phyloP scores from a whole-genome alignment of 2,888 invertebrate species.

The Pogonocherus hispidulus region DNA sequence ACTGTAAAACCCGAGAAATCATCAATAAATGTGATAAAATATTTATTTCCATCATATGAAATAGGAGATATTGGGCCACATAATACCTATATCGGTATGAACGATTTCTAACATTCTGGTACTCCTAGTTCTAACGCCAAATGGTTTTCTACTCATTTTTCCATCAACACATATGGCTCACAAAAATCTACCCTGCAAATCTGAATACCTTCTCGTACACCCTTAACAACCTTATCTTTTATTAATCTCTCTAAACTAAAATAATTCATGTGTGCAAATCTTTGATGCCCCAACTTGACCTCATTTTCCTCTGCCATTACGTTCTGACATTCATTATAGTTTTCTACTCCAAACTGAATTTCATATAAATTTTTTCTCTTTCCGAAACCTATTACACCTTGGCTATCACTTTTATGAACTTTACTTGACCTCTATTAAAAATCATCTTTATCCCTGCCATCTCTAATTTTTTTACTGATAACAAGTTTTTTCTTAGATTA shows the following conservation, averaged over 20 bases:
- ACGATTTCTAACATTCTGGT: conserved; percentile 39
- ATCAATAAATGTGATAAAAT: conserved; percentile 29
- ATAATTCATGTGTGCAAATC: conserved; percentile 12
- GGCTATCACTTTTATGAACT: conserved; percentile 28
- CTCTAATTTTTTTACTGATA: conserved; percentile 38
- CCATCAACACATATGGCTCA: conserved; percentile 44
- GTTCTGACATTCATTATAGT: neutral
- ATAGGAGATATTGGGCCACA: conserved; percentile 32
- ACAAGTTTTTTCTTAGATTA: conserved; percentile 36
- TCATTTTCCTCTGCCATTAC: neutral
- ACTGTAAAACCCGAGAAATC: conserved; percentile 23
- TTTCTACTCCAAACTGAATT: conserved; percentile 35
- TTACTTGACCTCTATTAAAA: conserved; percentile 34
- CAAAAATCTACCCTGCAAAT: conserved; percentile 41
- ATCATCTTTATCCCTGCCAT: conserved; percentile 32
- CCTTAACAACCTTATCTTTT: conserved; percentile 26
- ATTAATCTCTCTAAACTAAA: conserved; percentile 28
- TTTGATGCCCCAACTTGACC: neutral
- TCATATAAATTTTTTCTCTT: conserved; percentile 40
- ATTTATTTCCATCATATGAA: conserved; percentile 4
- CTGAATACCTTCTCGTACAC: conserved; percentile 38
- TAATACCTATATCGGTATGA: conserved; percentile 44
- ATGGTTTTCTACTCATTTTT: conserved; percentile 41
- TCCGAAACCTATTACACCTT: conserved; percentile 31
- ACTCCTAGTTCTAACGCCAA: conserved; percentile 41